Percentiles rank a stretch among this genome's conserved stretches.
These are phyloP conservation scores for Festucalex cinctus DNA, from an alignment of 2,113 vertebrate species.

Conservation along the genomic window DNA sequence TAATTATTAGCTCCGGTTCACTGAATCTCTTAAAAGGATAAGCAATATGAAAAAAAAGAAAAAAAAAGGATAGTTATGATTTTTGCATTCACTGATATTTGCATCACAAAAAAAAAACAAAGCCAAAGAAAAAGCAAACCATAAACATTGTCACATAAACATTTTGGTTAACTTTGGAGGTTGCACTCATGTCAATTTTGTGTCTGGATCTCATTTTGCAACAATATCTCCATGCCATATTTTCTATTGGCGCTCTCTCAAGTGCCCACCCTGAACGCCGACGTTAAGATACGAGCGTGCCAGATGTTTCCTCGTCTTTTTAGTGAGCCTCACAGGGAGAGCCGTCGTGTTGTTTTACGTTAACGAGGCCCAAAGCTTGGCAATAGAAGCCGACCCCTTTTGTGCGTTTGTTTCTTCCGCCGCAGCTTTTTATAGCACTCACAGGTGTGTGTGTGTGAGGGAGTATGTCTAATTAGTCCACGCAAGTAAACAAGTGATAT, in stretches of 20 bases:
- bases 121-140: not conserved
- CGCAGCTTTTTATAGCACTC: constrained; percentile 47
- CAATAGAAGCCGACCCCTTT: constrained; percentile 47
- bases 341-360: constrained; percentile 60
- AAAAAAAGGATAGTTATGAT: too few relatives aligned
- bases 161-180: not conserved
- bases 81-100: too few relatives aligned
- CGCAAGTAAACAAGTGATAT: constrained; percentile 37
- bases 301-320: constrained; percentile 47
- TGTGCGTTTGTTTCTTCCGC: constrained; percentile 23
- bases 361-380: constrained; percentile 64
- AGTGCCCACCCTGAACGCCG: constrained; percentile 46
- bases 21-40: too few relatives aligned
- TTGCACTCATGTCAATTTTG: not conserved
- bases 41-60: too few relatives aligned
- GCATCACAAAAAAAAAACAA: too few relatives aligned
- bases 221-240: constrained; percentile 1
- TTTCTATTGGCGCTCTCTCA: constrained; percentile 8
- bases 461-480: constrained; percentile 37
- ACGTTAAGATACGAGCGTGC: constrained; percentile 39
- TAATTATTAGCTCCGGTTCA: too few relatives aligned
- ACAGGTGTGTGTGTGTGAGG: constrained; percentile 41
- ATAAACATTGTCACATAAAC: too few relatives aligned
- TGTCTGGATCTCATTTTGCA: constrained; percentile 8
- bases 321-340: constrained; percentile 50